These are phyloP conservation scores for Magallana angulata DNA, from an alignment of 1,140 invertebrate genomes.

Conservation along the genomic window DNA sequence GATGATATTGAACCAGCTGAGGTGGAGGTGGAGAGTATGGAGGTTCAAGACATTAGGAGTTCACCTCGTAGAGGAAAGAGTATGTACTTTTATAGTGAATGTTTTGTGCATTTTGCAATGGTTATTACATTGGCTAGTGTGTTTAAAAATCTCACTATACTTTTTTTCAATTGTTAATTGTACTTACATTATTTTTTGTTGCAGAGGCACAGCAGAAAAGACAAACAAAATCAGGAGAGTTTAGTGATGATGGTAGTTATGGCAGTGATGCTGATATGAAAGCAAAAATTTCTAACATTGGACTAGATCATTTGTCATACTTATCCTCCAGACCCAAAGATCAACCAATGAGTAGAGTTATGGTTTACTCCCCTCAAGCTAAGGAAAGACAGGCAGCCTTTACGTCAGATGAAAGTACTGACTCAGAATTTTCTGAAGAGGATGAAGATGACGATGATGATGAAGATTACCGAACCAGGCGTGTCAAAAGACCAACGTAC, in stretches of 20 bases:
- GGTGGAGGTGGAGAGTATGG: constrained; percentile 11
- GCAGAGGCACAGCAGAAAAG: constrained; percentile 18
- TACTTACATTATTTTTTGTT: neutral
- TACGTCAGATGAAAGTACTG: neutral
- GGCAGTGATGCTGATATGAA: neutral
- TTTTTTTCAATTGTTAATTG: too few species aligned
- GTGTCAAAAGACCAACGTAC: constrained; percentile 20
- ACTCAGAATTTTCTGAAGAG: neutral
- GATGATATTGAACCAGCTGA: constrained; percentile 33
- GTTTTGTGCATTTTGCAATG: too few species aligned
- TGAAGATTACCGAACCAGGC: neutral
- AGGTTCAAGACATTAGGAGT: neutral
- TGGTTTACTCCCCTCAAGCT: constrained; percentile 14
- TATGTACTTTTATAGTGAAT: neutral
- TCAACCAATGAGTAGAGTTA: neutral
- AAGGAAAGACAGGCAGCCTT: constrained; percentile 13
- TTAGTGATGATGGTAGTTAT: constrained; percentile 21
- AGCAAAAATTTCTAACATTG: neutral
- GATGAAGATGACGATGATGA: constrained; percentile 24
- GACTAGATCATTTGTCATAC: constrained; percentile 14
- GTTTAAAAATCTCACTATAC: too few species aligned
- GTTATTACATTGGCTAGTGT: too few species aligned
- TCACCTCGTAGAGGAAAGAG: constrained; percentile 8
- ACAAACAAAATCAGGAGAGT: constrained; percentile 3
- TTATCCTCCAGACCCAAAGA: neutral